Base-by-base conservation (phyloP, 2,113 vertebrate genomes). In the Corvus moneduloides region DNA sequence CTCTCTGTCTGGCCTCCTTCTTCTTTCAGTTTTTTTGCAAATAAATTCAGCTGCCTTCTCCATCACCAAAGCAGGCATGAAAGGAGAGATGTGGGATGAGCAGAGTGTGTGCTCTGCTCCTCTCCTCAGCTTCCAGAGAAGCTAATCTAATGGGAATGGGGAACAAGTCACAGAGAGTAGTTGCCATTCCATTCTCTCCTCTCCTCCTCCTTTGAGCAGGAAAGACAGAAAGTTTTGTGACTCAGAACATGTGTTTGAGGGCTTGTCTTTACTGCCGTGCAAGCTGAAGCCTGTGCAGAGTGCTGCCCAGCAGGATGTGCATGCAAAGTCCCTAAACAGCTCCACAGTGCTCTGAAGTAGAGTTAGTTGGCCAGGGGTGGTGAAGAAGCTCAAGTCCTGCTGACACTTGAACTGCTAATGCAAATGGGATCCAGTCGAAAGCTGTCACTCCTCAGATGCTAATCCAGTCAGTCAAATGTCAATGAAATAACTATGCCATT, bases 291-390 rank as follows among this genome's bases (percentile, higher is more conserved):
- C 41, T 23, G n/a, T 19, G 64, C 64, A 56, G 84, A 72, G 61
- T 0, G 0, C 77, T 92, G 76, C 73, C 48, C 68, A 51, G 56
- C 0, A 0, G 43, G 64, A 51, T 51, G 64, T 3, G 0, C 5
- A 2, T 12, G 33, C 13, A 16, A 66, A 76, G 76, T 37, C 82
- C 49, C 27, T 44, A 10, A 32, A 44, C 32, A 39, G 37, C 28
- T 51, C 55, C 1, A 0, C 13, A 32, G 4, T 30, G 55, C 24
- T 78, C 82, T 83, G 59, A 22, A 37, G 41, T 8, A 43, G 71
- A 52, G 22, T 46, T 56, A 33, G 28, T 15, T 92, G 72, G 44
- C 37, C 1, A 4, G 54, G 43, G 32, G 17, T 61, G 41, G 9
- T 76, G 76, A 64, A 30, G 63, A 88, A 87, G 49, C 78, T 83